A percentile compares a stretch with the other conserved stretches of the same genome.
Conservation (phyloP, 2,113 vertebrate species). For the Sakesphorus luctuosus region DNA sequence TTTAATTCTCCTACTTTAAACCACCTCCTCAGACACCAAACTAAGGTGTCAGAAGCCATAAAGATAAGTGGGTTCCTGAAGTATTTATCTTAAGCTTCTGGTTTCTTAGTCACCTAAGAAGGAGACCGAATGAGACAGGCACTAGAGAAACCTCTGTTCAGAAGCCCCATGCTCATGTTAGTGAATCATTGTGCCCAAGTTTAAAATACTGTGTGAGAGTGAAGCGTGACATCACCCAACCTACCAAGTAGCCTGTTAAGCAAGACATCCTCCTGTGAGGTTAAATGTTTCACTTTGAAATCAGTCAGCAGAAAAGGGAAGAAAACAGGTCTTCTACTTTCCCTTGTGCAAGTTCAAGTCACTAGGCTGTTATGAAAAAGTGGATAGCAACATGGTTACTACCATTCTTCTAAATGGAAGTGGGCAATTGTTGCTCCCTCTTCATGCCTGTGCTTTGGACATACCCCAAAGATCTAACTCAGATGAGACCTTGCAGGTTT, state of each 20-base stretch:
- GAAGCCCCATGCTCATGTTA: background rate
- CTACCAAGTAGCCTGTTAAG: background rate
- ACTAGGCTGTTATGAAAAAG: background rate
- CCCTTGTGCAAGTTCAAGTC: background rate
- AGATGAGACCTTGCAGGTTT: background rate
- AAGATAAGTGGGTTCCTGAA: background rate
- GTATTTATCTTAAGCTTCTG: background rate
- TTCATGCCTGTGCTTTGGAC: background rate
- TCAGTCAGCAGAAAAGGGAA: background rate
- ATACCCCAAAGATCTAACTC: background rate
- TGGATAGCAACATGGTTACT: background rate
- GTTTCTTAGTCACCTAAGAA: background rate
- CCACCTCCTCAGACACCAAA: background rate
- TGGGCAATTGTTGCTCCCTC: background rate
- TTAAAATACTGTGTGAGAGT: background rate
- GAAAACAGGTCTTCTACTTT: background rate
- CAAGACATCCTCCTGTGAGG: background rate
- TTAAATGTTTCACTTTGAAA: background rate
- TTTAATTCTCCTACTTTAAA: background rate
- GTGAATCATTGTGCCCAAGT: background rate
- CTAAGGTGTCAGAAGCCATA: background rate
- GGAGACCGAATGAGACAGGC: background rate
- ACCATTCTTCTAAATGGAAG: background rate
- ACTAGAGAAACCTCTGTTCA: background rate
- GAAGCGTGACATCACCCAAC: background rate